These are phyloP conservation scores for Graptemys geographica DNA, from an alignment of 2,797 vertebrate genomes.

Conservation along the genomic window DNA sequence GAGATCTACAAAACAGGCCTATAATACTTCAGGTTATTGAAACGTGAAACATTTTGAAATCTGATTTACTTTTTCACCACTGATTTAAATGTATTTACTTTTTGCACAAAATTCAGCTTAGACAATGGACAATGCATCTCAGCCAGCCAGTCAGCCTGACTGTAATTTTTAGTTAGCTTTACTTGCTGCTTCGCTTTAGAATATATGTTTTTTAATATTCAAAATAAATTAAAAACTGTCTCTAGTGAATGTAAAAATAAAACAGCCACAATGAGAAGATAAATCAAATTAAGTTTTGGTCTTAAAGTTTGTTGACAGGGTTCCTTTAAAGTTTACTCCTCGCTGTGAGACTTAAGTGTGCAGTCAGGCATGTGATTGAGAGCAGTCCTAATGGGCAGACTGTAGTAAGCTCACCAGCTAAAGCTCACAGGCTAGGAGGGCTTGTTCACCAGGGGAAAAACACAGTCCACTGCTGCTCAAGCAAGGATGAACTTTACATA, in stretches of 20 bases:
- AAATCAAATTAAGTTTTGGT: constrained; percentile 54
- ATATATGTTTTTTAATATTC: constrained; percentile 5
- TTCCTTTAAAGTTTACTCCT: constrained; percentile 74
- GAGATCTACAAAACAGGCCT: constrained; percentile 12
- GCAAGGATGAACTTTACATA: constrained; percentile 75
- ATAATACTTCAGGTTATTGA: constrained; percentile 6
- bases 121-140: background rate
- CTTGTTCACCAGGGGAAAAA: constrained; percentile 53
- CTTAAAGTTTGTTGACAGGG: constrained; percentile 59
- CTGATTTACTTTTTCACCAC: background rate
- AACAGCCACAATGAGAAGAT: background rate
- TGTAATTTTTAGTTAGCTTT: background rate
- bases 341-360: constrained; percentile 60
- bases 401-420: constrained; percentile 62
- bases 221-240: background rate
- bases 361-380: constrained; percentile 71
- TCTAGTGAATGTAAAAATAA: constrained; percentile 11
- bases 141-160: background rate
- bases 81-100: background rate
- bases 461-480: constrained; percentile 50
- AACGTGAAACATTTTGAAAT: constrained; percentile 4
- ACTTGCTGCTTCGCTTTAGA: background rate
- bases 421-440: constrained; percentile 55
- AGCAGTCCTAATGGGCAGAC: constrained; percentile 64
- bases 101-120: background rate